Percentiles rank a stretch among this genome's conserved stretches.
These are phyloP conservation scores for Montipora capitata DNA, from an alignment of 92 coral and sea anemone species.

Conservation along the genomic window DNA sequence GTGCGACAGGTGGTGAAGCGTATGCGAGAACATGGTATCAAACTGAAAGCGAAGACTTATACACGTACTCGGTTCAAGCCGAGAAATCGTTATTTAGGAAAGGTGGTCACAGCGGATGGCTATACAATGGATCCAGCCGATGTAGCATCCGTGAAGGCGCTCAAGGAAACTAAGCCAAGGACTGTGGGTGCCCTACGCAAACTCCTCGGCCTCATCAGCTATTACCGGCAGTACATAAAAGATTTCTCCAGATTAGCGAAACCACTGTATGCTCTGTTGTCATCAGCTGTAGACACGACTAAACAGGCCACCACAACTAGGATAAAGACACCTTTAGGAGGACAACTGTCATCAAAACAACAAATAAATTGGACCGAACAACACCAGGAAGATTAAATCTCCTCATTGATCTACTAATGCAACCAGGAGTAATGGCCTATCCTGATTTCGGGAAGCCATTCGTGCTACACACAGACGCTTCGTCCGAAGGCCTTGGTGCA, in stretches of 20 bases:
- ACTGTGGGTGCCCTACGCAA: constrained; percentile 79
- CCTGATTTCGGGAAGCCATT: background rate
- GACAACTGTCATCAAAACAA: too few species aligned
- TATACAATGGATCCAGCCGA: constrained; percentile 71
- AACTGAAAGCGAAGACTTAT: background rate
- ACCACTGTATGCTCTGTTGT: constrained; percentile 58
- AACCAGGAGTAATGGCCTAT: too few species aligned
- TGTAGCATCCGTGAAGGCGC: constrained; percentile 43
- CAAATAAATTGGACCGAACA: background rate
- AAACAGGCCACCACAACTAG: background rate
- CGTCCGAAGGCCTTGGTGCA: background rate
- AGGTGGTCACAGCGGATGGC: constrained; percentile 11
- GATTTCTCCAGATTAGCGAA: too few species aligned
- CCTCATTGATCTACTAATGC: background rate
- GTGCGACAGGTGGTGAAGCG: too few species aligned
- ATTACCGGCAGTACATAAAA: too few species aligned
- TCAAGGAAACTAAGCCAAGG: constrained; percentile 10
- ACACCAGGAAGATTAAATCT: constrained; percentile 29
- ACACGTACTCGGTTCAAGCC: constrained; percentile 74
- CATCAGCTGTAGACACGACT: constrained; percentile 9
- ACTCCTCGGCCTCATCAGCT: constrained; percentile 52
- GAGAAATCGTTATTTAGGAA: background rate
- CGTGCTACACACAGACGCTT: constrained; percentile 58
- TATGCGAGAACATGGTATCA: too few species aligned
- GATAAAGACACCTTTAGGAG: too few species aligned